Evolutionary conservation across 1,140 invertebrate genomes (phyloP).

Genomic region (Drosophila hydei): DNA sequence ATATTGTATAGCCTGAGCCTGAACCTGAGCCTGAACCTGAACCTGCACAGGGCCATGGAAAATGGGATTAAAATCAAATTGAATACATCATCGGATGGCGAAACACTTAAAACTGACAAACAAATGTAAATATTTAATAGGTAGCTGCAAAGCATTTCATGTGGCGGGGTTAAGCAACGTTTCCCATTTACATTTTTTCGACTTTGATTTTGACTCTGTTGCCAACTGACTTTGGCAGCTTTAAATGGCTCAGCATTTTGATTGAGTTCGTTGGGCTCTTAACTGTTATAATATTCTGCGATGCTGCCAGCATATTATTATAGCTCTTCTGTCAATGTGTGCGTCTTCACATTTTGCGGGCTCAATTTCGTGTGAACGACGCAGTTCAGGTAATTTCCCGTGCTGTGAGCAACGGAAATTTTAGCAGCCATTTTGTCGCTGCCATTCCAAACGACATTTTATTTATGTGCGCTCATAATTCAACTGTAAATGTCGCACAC

Average conservation of each 20-base stretch:
- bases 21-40: background rate
- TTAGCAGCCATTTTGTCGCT: constrained; percentile 76
- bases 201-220: background rate
- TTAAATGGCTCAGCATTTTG: constrained; percentile 50
- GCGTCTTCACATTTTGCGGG: constrained; percentile 28
- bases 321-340: constrained; percentile 48
- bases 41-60: background rate
- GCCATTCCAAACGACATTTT: constrained; percentile 65
- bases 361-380: constrained; percentile 78
- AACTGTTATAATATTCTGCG: constrained; percentile 37
- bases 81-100: constrained; percentile 56
- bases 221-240: constrained; percentile 62
- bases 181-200: background rate
- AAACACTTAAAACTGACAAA: constrained; percentile 64
- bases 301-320: background rate
- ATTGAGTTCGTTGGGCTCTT: constrained; percentile 19
- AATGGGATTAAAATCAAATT: constrained; percentile 66
- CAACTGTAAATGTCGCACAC: constrained; percentile 71
- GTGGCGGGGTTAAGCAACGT: background rate
- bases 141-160: constrained; percentile 25
- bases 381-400: constrained; percentile 75
- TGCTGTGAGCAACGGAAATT: constrained; percentile 53
- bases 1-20: constrained; percentile 38
- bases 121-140: constrained; percentile 73
- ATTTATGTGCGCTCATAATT: constrained; percentile 79